phyloP scores from a whole-genome alignment of 2,113 vertebrate genomes.

The Rhea pennata region DNA sequence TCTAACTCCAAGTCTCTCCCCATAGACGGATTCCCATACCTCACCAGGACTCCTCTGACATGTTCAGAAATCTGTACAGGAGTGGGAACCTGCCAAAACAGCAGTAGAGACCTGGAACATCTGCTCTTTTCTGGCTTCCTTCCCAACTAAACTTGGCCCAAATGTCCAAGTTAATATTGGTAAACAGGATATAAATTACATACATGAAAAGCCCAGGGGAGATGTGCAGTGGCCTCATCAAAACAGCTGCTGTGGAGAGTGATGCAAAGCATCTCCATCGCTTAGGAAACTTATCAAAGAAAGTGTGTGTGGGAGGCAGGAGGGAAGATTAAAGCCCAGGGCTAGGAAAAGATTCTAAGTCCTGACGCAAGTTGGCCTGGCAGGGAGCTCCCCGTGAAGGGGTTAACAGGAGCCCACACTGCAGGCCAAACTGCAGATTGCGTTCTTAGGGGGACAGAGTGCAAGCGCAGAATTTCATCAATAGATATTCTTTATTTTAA shows the following conservation, averaged over 20 bases:
- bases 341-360: neutral
- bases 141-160: neutral
- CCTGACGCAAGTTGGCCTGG: too few relatives aligned
- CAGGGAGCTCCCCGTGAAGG: neutral
- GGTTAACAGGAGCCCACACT: neutral
- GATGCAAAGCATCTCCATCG: neutral
- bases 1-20: neutral
- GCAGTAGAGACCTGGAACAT: too few relatives aligned
- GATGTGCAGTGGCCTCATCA: neutral
- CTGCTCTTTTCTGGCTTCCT: neutral
- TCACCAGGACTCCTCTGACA: neutral
- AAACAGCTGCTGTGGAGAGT: too few relatives aligned
- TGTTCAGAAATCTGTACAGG: too few relatives aligned
- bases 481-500: neutral
- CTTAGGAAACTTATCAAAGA: neutral
- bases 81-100: neutral
- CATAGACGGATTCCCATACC: neutral
- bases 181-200: neutral
- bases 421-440: neutral
- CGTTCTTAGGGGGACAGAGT: accelerated
- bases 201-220: neutral
- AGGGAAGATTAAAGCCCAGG: neutral
- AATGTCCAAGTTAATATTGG: neutral
- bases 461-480: neutral
- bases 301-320: neutral